phyloP scores from a whole-genome alignment of 1,140 invertebrate species.

The Aphis craccivora region DNA sequence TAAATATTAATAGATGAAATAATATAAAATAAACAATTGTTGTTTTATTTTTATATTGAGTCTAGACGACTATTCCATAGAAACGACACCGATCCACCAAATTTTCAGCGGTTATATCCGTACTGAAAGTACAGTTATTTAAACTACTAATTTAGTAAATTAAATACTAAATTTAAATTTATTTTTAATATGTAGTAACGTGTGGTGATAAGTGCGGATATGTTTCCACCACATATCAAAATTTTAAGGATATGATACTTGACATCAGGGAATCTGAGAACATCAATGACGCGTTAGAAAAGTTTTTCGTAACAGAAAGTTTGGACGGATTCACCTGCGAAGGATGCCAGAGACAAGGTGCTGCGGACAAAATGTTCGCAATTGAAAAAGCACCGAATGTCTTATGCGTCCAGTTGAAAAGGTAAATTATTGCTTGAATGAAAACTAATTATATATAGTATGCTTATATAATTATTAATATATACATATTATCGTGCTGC shows the following conservation, averaged over 20 bases:
- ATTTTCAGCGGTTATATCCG: slow-evolving; percentile 95
- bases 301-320: slow-evolving; percentile 82
- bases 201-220: slow-evolving; percentile 79
- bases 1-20: background rate
- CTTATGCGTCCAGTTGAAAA: slow-evolving; percentile 91
- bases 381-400: slow-evolving; percentile 91
- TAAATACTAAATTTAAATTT: background rate
- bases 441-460: background rate
- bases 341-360: slow-evolving; percentile 90
- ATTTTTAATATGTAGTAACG: slow-evolving; percentile 70
- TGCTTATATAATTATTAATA: too few relatives aligned
- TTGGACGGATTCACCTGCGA: slow-evolving; percentile 84
- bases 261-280: slow-evolving; percentile 87
- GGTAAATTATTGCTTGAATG: slow-evolving; percentile 66
- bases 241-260: slow-evolving; percentile 89
- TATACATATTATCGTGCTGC: background rate
- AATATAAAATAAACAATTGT: background rate
- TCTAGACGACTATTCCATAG: slow-evolving; percentile 89
- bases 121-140: slow-evolving; percentile 73
- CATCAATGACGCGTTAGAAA: slow-evolving; percentile 81
- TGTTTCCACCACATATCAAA: slow-evolving; percentile 87
- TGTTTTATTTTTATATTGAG: slow-evolving; percentile 63
- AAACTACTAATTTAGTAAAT: background rate
- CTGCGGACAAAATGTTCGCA: slow-evolving; percentile 91
- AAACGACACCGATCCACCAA: slow-evolving; percentile 94